phyloP scores from a whole-genome alignment of 2,888 invertebrate genomes.

The Lasius fuliginosus region DNA sequence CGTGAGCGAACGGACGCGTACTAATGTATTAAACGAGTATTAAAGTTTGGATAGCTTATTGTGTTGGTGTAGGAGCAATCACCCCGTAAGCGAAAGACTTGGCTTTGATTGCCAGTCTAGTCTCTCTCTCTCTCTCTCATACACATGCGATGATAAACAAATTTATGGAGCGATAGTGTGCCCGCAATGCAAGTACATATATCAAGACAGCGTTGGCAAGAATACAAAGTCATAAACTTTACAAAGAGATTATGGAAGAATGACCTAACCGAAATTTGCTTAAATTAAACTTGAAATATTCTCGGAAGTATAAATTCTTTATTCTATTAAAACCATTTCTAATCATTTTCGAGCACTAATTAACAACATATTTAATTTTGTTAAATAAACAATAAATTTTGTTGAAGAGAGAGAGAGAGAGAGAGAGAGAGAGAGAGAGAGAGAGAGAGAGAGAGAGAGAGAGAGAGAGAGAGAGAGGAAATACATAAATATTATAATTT shows the following conservation, averaged over 20 bases:
- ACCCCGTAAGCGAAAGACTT: background rate
- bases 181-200: background rate
- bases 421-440: background rate
- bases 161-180: slow-evolving; percentile 31
- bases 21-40: background rate
- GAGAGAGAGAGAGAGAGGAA: background rate
- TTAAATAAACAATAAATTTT: background rate
- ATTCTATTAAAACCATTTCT: background rate
- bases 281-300: background rate
- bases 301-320: background rate
- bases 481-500: background rate
- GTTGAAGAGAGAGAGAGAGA: background rate
- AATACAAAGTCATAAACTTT: slow-evolving; percentile 2
- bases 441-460: background rate
- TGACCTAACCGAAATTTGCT: background rate
- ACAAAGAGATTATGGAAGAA: background rate
- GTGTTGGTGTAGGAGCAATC: background rate
- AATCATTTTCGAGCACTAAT: background rate
- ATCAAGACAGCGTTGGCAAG: slow-evolving; percentile 28
- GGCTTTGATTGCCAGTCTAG: background rate
- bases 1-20: background rate
- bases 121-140: background rate
- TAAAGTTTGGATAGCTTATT: background rate
- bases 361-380: background rate
- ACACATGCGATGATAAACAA: slow-evolving; percentile 5